phyloP scores from a whole-genome alignment of 2,113 vertebrate species.

The Rhinoptilus africanus region DNA sequence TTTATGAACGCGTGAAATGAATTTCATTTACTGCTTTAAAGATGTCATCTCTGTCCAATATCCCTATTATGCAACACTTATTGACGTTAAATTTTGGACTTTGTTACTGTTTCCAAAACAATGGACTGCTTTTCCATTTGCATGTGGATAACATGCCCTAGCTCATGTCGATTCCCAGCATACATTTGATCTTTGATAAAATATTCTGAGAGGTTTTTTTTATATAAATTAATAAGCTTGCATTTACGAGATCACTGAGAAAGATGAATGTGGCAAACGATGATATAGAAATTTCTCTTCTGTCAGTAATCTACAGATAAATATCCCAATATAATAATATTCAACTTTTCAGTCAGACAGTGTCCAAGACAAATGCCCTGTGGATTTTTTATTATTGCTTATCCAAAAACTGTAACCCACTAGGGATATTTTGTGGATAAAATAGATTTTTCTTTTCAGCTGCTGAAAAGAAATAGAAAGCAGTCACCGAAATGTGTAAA shows the following conservation, averaged over 20 bases:
- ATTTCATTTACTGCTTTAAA: neutral
- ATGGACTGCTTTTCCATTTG: neutral
- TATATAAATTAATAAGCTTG: neutral
- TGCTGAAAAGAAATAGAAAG: neutral
- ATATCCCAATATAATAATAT: neutral
- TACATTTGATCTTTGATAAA: neutral
- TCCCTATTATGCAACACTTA: neutral
- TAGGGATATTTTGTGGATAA: neutral
- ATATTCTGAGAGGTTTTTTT: neutral
- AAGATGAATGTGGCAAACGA: neutral
- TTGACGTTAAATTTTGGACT: neutral
- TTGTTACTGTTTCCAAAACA: neutral
- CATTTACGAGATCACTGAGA: neutral
- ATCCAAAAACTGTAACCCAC: neutral
- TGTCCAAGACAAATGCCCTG: neutral
- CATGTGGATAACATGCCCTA: neutral
- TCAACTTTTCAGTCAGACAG: neutral
- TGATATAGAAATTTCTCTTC: neutral
- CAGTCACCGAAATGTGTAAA: neutral
- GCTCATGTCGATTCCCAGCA: neutral
- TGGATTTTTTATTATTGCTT: neutral
- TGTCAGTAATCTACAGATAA: neutral
- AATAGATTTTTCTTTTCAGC: neutral
- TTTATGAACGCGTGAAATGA: neutral
- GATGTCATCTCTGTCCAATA: accelerated